These are phyloP conservation scores for Zootoca vivipara DNA, from an alignment of 2,113 vertebrate genomes.

Conservation along the genomic window DNA sequence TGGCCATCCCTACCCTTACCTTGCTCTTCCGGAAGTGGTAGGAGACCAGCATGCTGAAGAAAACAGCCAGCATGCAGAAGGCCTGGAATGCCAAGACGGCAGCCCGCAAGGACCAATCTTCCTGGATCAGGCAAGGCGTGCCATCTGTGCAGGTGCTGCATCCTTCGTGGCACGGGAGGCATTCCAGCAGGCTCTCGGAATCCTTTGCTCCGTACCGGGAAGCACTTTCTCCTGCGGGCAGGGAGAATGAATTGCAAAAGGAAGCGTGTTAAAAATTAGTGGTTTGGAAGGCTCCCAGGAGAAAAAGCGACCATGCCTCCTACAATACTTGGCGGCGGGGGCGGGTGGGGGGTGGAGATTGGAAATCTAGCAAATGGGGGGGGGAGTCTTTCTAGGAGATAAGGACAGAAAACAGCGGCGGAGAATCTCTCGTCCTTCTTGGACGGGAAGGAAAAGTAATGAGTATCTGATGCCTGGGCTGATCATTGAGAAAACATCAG, in stretches of 20 bases:
- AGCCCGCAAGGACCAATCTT: constrained; percentile 79
- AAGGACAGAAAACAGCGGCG: no score
- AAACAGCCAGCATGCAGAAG: constrained; percentile 88
- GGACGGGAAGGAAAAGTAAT: no score
- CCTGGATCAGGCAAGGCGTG: constrained; percentile 84
- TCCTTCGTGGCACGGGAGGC: constrained; percentile 85
- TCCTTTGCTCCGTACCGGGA: not conserved
- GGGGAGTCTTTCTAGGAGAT: no score
- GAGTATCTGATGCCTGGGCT: no score
- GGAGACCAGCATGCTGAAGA: constrained; percentile 90
- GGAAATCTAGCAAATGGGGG: no score
- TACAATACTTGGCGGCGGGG: no score
- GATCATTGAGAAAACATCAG: no score
- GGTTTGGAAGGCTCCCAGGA: not conserved
- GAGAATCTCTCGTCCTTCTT: no score
- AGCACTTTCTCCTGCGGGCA: constrained; percentile 45
- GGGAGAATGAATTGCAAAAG: not conserved
- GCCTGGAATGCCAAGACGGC: constrained; percentile 84
- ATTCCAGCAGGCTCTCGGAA: constrained; percentile 72
- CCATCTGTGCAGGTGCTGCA: constrained; percentile 84
- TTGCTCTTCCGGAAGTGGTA: constrained; percentile 85
- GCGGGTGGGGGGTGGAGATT: no score
- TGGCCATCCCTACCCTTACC: constrained; percentile 68
- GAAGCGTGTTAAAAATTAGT: not conserved
- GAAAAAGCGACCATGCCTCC: no score